Evolutionary conservation across 1,140 invertebrate genomes (phyloP).

Genomic region (Lasioglossum baleicum): DNA sequence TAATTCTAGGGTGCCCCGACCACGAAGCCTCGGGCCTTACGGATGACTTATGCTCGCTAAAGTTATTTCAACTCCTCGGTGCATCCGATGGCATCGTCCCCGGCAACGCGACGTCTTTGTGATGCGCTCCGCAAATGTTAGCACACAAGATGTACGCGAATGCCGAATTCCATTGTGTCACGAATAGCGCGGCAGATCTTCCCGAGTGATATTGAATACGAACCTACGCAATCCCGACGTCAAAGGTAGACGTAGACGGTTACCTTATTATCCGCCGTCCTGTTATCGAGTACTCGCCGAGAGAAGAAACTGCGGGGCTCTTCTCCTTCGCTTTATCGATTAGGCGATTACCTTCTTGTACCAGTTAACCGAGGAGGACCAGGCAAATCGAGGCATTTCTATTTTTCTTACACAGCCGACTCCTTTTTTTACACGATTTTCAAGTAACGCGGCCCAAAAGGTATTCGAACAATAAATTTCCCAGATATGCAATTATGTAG

Average conservation of each 20-base stretch:
- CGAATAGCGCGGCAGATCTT: background rate
- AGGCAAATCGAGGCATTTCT: too few species aligned
- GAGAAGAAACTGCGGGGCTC: background rate
- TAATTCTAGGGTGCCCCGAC: slow-evolving; percentile 77
- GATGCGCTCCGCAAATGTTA: slow-evolving; percentile 27
- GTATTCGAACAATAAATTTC: too few species aligned
- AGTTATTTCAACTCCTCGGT: slow-evolving; percentile 60
- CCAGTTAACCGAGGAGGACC: too few species aligned
- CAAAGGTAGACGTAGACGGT: background rate
- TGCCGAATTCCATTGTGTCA: slow-evolving; percentile 7
- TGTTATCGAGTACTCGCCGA: background rate
- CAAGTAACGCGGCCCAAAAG: too few species aligned
- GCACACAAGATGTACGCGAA: slow-evolving; percentile 24
- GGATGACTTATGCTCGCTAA: slow-evolving; percentile 72
- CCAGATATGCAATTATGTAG: too few species aligned
- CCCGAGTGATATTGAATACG: slow-evolving; percentile 14
- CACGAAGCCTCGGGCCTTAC: slow-evolving; percentile 65
- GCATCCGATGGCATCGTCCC: slow-evolving; percentile 43
- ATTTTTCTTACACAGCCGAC: too few species aligned
- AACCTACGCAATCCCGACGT: background rate
- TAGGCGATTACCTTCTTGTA: too few species aligned
- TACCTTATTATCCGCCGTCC: background rate
- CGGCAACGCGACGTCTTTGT: slow-evolving; percentile 26
- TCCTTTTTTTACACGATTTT: too few species aligned
- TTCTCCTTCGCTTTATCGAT: background rate